Base-by-base conservation (phyloP, 2,113 vertebrate species). In the Carassius gibelio region DNA sequence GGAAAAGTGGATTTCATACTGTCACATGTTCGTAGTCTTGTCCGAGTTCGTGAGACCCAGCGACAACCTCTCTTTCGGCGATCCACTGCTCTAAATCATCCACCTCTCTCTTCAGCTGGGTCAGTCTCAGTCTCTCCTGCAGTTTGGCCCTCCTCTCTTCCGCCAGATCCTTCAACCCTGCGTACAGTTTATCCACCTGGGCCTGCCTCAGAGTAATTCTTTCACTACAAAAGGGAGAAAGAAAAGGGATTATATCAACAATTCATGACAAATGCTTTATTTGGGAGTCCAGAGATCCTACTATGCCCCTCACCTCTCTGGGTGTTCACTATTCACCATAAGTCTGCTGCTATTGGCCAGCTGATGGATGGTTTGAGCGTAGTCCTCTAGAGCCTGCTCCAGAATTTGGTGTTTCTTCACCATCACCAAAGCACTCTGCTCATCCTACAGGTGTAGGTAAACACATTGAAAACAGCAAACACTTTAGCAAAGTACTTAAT, bases 61-160 rank as follows among this genome's bases (percentile, higher is more conserved):
- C 98, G 50, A 99, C 97, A 90, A 98, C 96, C 92, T 99, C 98
- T 3, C 97, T 93, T 92, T 98, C 97, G 1, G 96, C 94, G 87
- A 99, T 96, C 98, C 98, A 99, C 90, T 99, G 98, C 85, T 99
- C 97, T 87, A 99, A 95, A 91, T 99, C 97, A 3, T 98, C 97
- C 82, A 99, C 93, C 82, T 99, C 98, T 0, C 97, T 91, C 88
- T 96, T 96, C 36, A 99, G 96, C 92, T 99, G 98, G 84, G 96
- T 98, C 72, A 99, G 94, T 1, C 96, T 93, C 10, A 97, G 93
- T n/a, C 97, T 93, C 88, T 98, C 97, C 90, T 97, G 97, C 57
- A 99, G 94, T 5, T 95, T 91, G 0, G 94, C 95, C 0, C 93
- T 92, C 15, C 98, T 94, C 84, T 98, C 97, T 72, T 96, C 96